Conservation (phyloP, 2,113 vertebrate genomes). For the Columbina picui region DNA sequence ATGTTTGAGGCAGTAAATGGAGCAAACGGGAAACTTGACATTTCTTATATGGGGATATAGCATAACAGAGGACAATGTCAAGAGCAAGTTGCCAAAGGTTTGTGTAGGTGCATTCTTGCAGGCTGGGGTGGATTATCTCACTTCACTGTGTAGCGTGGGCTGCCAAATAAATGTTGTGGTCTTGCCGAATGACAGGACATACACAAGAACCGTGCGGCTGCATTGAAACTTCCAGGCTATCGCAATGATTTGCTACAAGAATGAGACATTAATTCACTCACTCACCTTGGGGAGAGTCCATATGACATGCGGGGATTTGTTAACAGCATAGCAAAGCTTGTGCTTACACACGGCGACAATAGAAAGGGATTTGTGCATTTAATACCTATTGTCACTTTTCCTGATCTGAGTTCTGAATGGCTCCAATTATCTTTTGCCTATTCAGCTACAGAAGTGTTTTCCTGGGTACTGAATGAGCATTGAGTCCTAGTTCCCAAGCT, state of each 20-base stretch:
- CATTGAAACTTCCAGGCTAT: background rate
- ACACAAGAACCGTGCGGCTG: background rate
- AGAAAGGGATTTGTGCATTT: background rate
- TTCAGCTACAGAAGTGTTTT: background rate
- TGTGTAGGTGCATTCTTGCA: background rate
- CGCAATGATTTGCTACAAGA: background rate
- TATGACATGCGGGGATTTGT: background rate
- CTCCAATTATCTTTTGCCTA: background rate
- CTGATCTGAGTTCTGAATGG: background rate
- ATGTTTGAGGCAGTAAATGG: background rate
- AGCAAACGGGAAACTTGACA: background rate
- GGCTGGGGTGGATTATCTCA: background rate
- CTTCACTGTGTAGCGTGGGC: background rate
- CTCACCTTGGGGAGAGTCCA: background rate
- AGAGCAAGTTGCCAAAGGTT: background rate
- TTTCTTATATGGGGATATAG: background rate
- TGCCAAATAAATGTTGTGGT: background rate
- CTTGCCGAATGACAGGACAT: background rate
- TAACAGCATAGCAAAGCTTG: background rate
- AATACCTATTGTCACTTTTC: background rate
- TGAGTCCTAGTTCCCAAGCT: background rate
- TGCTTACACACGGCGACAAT: background rate
- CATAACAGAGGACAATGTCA: background rate
- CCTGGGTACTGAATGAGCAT: background rate
- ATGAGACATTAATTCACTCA: background rate